Evolutionary conservation across 2,113 vertebrate species (phyloP).

Genomic region (Sturnira hondurensis): DNA sequence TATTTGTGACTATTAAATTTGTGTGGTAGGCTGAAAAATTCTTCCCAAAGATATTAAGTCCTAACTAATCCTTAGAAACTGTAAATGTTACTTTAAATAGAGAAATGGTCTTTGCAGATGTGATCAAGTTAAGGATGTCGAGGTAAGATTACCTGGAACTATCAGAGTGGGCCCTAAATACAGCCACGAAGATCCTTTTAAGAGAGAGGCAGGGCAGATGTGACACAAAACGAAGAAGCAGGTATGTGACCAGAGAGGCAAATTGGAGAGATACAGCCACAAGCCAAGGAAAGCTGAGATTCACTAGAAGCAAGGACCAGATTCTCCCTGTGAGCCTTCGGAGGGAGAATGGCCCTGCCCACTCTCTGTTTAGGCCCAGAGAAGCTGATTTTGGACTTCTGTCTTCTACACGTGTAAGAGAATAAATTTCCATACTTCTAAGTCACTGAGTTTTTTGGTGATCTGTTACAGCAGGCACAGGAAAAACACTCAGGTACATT

Average conservation of each 20-base stretch:
- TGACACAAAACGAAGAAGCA: not conserved
- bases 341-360: not conserved
- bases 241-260: not conserved
- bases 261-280: not conserved
- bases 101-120: not conserved
- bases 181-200: not conserved
- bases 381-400: not conserved
- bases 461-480: not conserved
- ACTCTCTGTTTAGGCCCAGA: not conserved
- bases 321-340: not conserved
- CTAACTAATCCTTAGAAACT: not conserved
- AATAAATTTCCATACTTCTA: not conserved
- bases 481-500: not conserved
- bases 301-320: not conserved
- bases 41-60: not conserved
- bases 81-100: not conserved
- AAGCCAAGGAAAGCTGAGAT: not conserved
- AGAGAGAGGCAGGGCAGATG: not conserved
- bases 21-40: not conserved
- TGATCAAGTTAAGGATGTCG: not conserved
- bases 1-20: not conserved
- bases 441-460: not conserved
- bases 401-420: not conserved
- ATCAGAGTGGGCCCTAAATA: not conserved
- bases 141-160: not conserved